Evolutionary conservation across 2,888 invertebrate genomes (phyloP), one percentile per base, ranked within the genome.

Genomic region (Metallyticus violacea): DNA sequence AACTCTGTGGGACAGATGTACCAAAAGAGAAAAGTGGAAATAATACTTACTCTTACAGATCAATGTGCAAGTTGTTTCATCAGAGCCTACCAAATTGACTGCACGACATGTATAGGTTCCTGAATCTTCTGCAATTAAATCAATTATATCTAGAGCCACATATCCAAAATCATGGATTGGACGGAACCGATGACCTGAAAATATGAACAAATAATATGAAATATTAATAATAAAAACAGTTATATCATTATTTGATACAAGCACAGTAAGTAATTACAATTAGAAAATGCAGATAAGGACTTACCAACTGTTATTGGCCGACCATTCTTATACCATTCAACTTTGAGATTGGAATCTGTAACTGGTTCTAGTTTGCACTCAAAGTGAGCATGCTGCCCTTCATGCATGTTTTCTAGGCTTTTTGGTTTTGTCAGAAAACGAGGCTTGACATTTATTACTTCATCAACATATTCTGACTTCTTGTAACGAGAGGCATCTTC

Each of bases 121-220:
- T 0, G 97, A 96, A 92, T 99, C 99, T 93, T 99, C 99, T 86
- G 98, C 97, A 91, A 99, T 99, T 86, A 98, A 93, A 91, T 99
- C 99, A 89, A 99, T 95, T 88, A 99, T 97, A 91, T 99, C 99
- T 88, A 99, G 93, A 25, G 99, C 99, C 27, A 99, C 99, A 91
- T 99, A 99, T 78, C 99, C 99, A 92, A 99, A 99, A 92, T 99
- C 99, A 91, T 99, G 98, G 91, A 98, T 98, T 87, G 99, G 98
- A 90, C 98, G 95, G 93, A 98, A 99, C 90, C 99, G 95, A 91
- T 98, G 98, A 83, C 98, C 94, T 94, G 88, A 22, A 89, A 87
- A 88, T 84, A 86, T 78, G 9, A 79, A 81, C 82, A 26, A 80
- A 76, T 81, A 85, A 81, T 15, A 40, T 40, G 15, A 15, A 62